Evolutionary conservation across 2,888 invertebrate species (phyloP).

Genomic region (Ferrisia virgata): DNA sequence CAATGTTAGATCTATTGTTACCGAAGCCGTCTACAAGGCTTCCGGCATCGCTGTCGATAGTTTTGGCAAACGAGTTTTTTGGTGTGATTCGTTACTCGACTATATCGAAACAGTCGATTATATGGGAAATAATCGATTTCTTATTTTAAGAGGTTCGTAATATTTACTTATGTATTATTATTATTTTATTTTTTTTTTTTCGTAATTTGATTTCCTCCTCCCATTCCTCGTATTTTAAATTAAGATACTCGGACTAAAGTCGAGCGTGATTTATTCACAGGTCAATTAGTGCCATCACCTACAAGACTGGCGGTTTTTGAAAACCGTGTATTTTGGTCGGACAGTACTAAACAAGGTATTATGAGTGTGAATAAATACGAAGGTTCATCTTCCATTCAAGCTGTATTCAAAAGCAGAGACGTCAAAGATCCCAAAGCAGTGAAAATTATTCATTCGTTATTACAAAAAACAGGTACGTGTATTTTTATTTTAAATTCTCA

Average conservation of each 20-base stretch:
- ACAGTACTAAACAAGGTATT: constrained; percentile 83
- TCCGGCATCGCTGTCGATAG: constrained; percentile 88
- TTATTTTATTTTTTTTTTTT: neutral
- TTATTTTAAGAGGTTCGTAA: constrained; percentile 66
- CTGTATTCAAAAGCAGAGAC: constrained; percentile 75
- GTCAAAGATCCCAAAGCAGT: constrained; percentile 80
- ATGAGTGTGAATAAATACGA: constrained; percentile 83
- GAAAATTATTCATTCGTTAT: constrained; percentile 73
- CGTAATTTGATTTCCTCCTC: too few relatives aligned
- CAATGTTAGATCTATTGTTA: constrained; percentile 74
- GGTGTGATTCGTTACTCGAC: constrained; percentile 93
- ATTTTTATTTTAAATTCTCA: neutral
- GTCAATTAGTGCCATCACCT: constrained; percentile 82
- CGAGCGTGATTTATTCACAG: constrained; percentile 48
- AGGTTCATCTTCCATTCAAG: constrained; percentile 73
- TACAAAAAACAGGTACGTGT: constrained; percentile 65
- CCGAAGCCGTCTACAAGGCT: constrained; percentile 90
- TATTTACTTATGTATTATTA: neutral
- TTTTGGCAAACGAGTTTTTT: constrained; percentile 85
- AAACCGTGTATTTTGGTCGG: constrained; percentile 86
- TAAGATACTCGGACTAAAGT: too few relatives aligned
- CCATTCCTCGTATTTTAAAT: too few relatives aligned
- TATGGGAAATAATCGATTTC: constrained; percentile 75
- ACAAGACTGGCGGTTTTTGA: constrained; percentile 80
- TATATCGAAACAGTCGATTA: constrained; percentile 96